Evolutionary conservation across 2,888 invertebrate species (phyloP), one percentile per base, ranked within the genome.

Genomic region (Athalia cordata): DNA sequence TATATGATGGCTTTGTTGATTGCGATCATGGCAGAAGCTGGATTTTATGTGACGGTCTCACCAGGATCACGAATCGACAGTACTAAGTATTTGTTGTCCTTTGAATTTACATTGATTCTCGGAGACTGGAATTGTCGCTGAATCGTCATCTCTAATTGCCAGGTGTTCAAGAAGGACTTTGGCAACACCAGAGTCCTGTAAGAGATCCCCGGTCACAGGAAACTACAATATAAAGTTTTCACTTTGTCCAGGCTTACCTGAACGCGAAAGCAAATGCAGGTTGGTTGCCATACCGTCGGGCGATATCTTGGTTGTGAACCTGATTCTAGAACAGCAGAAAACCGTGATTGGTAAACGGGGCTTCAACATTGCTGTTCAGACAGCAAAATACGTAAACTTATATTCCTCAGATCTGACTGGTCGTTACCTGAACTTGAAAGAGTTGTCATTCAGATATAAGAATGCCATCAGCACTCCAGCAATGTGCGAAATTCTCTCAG

Each of bases 391-490:
- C 77, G 81, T 89, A 5, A 89, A 88, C 80, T 83, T 85, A 57
- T 84, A 81, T 62, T 85, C 88, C 3, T 82, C 82, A 64, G 85
- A 87, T 72, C 57, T 82, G 7, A 74, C 78, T 74, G 83, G 86
- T 57, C 81, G 83, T 15, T 88, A 83, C 79, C 83, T 83, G 79
- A 88, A 88, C 80, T 81, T 87, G 6, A 86, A 84, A 68, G 83
- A 84, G 43, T 83, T 89, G 65, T 90, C 92, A 7, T 84, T 87
- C 59, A 91, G 90, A 77, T 90, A 93, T 79, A 94, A 93, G 83
- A 91, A 94, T 81, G 88, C 91, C 77, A 82, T 94, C 45, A 84
- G 92, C 57, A 89, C 91, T 52, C 92, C 93, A 49, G 91, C 93
- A 61, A 93, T 93, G 76, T 92, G 92, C 82, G 91, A 91, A 81